Evolutionary conservation across 2,113 vertebrate species (phyloP), one percentile per base, ranked within the genome.

Genomic region (Bujurquina vittata): DNA sequence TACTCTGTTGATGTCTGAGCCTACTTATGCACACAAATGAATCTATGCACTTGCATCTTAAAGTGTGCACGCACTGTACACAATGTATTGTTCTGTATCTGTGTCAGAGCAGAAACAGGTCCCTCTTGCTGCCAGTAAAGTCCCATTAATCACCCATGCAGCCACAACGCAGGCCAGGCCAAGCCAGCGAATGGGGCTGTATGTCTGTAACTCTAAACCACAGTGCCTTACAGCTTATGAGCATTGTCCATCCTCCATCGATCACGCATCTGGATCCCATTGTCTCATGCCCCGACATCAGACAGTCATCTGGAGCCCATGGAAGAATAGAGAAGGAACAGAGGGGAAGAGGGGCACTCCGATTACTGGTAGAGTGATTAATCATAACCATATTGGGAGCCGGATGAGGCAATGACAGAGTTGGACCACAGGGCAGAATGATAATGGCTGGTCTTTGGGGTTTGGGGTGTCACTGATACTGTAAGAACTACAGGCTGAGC

Each of bases 261-360:
- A 94, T 94, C 93, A 93, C 35, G 79, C 94, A 95, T 95, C 94
- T 95, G 94, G 92, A 94, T 94, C 90, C 82, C 62, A 94, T 95
- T 92, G 93, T 92, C 81, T 92, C 69, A 40, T 89, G 91, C 92
- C 92, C 88, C 60, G 33, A 92, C 93, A 90, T 89, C 92, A 93
- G 88, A 93, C 89, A 93, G 86, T 93, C 93, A 93, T 94, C 92
- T 92, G 93, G 92, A 92, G 87, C 89, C 80, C 86, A 81, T 90
- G 91, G 92, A 92, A 77, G 77, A 85, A 37, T 72, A 87, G 76
- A 79, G 86, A 87, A 83, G 84, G 89, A 89, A 60, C 12, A 10
- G 76, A 78, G 81, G 78, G 81, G 86, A 85, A 89, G 74, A 83
- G 83, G 89, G 93, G 93, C 90, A 93, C 84, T 92, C 89, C 73